Base-by-base conservation (phyloP, 2,888 invertebrate species). In the Napeogenes inachia region DNA sequence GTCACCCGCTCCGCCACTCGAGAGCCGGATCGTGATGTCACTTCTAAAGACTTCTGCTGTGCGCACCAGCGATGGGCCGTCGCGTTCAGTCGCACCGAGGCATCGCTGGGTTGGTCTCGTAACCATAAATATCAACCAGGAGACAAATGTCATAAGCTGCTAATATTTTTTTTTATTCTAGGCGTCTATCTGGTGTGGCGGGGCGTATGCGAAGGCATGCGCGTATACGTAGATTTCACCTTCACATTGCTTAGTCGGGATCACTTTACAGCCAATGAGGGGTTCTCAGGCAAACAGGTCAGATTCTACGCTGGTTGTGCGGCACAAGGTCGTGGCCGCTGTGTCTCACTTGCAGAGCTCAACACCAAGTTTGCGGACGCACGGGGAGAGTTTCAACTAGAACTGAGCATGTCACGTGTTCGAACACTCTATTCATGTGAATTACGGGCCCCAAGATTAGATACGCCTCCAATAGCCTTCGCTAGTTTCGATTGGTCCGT, bases 401-500 rank as follows among this genome's bases (percentile, higher is more conserved):
- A 96, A 80, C 87, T 96, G 64, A 94, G 94, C 65, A 94, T 96
- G 92, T 93, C 94, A 45, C 94, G 94, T 73, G 93, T 95, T 61
- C 90, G 94, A 69, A 95, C 95, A 30, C 88, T 94, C n/a, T 95
- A 93, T 82, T 93, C 95, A 70, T 93, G 94, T 67, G 94, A 94
- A 76, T 89, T 95, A 65, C 90, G 92, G 30, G 89, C 94, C 50
- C 93, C 93, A 2, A 91, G 91, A 6, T 85, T 92, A 55, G 89
- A 88, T 65, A 89, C 89, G 35, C 85, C 88, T 21, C 89, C 89
- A 63, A 95, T 96, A 80, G 93, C 94, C 0, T 96, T 95, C 78
- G 95, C 95, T 8, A 94, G 95, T 38, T 95, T 95, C 80, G 96
- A 96, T 77, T 96, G 96, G 96, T 95, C 94, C 73, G 89, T 96